Evolutionary conservation across 2,888 invertebrate genomes (phyloP).

Genomic region (Alloplasta piceator): DNA sequence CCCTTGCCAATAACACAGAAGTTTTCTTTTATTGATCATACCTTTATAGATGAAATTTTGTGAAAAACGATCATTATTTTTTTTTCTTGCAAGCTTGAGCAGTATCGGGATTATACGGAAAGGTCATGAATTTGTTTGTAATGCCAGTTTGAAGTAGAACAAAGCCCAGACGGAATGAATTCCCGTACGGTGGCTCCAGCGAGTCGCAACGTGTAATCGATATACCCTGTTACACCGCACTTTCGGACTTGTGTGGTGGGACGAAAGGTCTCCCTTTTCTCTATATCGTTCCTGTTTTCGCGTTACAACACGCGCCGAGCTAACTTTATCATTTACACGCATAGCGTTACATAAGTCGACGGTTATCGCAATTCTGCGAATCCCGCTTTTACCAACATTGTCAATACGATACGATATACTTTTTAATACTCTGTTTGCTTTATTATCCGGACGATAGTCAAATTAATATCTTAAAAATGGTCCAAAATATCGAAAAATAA

Average conservation of each 20-base stretch:
- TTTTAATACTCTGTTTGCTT: no score
- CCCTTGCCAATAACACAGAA: no score
- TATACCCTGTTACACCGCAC: constrained; percentile 52
- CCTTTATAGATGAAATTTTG: no score
- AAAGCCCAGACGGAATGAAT: constrained; percentile 62
- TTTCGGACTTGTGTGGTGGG: constrained; percentile 23
- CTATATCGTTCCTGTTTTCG: constrained; percentile 39
- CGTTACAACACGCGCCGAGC: constrained; percentile 9
- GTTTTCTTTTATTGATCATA: no score
- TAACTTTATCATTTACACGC: constrained; percentile 9
- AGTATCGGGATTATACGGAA: constrained; percentile 22
- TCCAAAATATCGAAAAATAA: no score
- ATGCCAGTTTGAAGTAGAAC: constrained; percentile 48
- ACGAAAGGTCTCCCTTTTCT: constrained; percentile 4
- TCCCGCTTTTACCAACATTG: neutral
- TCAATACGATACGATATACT: neutral
- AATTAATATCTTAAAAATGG: no score
- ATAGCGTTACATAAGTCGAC: neutral
- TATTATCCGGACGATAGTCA: no score
- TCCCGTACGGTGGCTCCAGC: constrained; percentile 46
- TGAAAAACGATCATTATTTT: no score
- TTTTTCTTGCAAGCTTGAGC: neutral
- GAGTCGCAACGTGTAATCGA: constrained; percentile 66
- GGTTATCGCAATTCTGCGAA: neutral
- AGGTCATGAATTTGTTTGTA: constrained; percentile 52